phyloP scores from a whole-genome alignment of 1,140 invertebrate species.

The Centruroides vittatus region DNA sequence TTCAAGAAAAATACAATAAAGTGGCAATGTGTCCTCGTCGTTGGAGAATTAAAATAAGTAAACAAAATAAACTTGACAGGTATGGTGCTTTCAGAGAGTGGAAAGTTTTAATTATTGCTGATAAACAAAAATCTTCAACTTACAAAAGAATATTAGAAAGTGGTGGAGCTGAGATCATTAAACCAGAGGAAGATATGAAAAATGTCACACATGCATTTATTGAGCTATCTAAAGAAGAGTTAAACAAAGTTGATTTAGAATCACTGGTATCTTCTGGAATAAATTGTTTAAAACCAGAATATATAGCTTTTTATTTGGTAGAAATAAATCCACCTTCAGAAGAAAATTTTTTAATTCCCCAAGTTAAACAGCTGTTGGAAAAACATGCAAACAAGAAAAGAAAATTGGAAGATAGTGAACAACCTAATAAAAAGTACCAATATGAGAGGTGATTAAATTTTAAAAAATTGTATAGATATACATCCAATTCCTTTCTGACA shows the following conservation, averaged over 20 bases:
- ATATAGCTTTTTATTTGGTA: constrained; percentile 37
- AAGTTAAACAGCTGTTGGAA: constrained; percentile 3
- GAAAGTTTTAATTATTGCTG: constrained; percentile 10
- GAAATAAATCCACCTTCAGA: constrained; percentile 28
- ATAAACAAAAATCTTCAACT: constrained; percentile 7
- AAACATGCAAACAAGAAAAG: no score
- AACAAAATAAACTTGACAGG: not conserved
- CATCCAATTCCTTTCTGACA: no score
- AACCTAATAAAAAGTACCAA: no score
- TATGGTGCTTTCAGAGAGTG: constrained; percentile 11
- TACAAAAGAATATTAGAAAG: constrained; percentile 9
- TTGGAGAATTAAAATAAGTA: constrained; percentile 6
- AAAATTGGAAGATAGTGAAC: no score
- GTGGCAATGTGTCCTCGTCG: constrained; percentile 5
- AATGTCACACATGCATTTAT: constrained; percentile 8
- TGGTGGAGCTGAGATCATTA: constrained; percentile 7
- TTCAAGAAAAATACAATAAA: not conserved
- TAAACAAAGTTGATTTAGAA: constrained; percentile 1
- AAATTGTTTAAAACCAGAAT: constrained; percentile 38
- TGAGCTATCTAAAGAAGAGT: not conserved
- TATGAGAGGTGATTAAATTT: no score
- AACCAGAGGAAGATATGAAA: not conserved
- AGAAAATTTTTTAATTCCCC: constrained; percentile 30
- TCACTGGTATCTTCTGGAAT: not conserved
- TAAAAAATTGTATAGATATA: no score